These are phyloP conservation scores for Sinohyriopsis cumingii DNA, from an alignment of 2,888 invertebrate genomes.

Conservation along the genomic window DNA sequence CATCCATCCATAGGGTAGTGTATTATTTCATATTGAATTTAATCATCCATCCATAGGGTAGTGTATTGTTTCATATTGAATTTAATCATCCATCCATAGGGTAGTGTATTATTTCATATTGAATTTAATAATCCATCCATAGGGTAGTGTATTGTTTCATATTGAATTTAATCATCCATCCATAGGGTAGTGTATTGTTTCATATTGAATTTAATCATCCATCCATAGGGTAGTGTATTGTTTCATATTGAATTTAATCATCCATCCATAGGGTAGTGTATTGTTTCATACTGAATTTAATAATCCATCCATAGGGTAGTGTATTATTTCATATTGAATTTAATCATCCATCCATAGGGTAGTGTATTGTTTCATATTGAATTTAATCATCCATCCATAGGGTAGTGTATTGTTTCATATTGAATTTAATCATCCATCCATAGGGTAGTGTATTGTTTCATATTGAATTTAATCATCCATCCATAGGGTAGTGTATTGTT, in stretches of 20 bases:
- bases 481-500: slow-evolving; percentile 77
- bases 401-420: slow-evolving; percentile 72
- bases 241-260: slow-evolving; percentile 73
- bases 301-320: slow-evolving; percentile 83
- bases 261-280: slow-evolving; percentile 81
- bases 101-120: slow-evolving; percentile 71
- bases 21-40: too few relatives aligned
- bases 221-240: slow-evolving; percentile 78
- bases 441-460: slow-evolving; percentile 75
- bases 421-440: slow-evolving; percentile 79
- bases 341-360: slow-evolving; percentile 85
- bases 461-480: slow-evolving; percentile 77
- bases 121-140: slow-evolving; percentile 79
- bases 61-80: slow-evolving; percentile 10
- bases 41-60: slow-evolving; percentile 85
- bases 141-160: slow-evolving; percentile 73
- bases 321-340: too few relatives aligned
- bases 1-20: slow-evolving; percentile 85
- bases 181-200: slow-evolving; percentile 76
- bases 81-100: slow-evolving; percentile 82
- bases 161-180: slow-evolving; percentile 79
- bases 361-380: slow-evolving; percentile 26
- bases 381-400: slow-evolving; percentile 82
- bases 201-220: slow-evolving; percentile 76
- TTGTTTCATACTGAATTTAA: too few relatives aligned